Evolutionary conservation across 2,888 invertebrate species (phyloP).

Genomic region (Pomacea canaliculata): DNA sequence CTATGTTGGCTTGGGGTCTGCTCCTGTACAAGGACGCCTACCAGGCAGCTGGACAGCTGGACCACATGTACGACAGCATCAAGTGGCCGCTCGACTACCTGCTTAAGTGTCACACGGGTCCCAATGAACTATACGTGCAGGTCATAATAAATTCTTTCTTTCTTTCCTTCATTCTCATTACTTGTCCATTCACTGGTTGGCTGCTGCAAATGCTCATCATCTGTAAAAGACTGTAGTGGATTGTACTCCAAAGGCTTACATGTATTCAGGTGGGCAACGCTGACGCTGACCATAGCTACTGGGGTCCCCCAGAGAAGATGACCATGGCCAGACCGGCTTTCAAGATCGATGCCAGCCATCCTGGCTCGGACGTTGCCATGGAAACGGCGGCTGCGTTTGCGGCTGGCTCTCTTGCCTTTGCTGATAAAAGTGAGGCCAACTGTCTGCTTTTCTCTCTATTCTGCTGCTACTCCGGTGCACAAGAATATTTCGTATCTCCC

Average conservation of each 20-base stretch:
- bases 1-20: slow-evolving; percentile 2
- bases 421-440: slow-evolving; percentile 39
- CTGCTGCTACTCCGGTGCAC: too few relatives aligned
- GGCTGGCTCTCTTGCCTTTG: slow-evolving; percentile 73
- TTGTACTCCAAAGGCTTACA: too few relatives aligned
- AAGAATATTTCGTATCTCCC: too few relatives aligned
- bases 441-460: too few relatives aligned
- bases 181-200: too few relatives aligned
- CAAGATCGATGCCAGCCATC: slow-evolving; percentile 74
- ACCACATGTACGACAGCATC: slow-evolving; percentile 63
- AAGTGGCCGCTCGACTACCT: slow-evolving; percentile 77
- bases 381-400: slow-evolving; percentile 76
- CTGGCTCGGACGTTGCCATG: slow-evolving; percentile 76
- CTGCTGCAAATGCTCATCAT: too few relatives aligned
- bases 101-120: slow-evolving; percentile 71
- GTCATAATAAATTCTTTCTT: slow-evolving; percentile 55
- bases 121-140: slow-evolving; percentile 66
- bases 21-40: slow-evolving; percentile 54
- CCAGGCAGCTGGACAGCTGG: slow-evolving; percentile 45
- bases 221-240: too few relatives aligned
- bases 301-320: slow-evolving; percentile 76
- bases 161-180: too few relatives aligned
- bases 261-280: slow-evolving; percentile 67
- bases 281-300: slow-evolving; percentile 74
- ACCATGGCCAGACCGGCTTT: slow-evolving; percentile 74